Percentiles rank a stretch among this genome's conserved stretches.
Conservation (phyloP, 2,113 vertebrate species). For the Carassius gibelio region DNA sequence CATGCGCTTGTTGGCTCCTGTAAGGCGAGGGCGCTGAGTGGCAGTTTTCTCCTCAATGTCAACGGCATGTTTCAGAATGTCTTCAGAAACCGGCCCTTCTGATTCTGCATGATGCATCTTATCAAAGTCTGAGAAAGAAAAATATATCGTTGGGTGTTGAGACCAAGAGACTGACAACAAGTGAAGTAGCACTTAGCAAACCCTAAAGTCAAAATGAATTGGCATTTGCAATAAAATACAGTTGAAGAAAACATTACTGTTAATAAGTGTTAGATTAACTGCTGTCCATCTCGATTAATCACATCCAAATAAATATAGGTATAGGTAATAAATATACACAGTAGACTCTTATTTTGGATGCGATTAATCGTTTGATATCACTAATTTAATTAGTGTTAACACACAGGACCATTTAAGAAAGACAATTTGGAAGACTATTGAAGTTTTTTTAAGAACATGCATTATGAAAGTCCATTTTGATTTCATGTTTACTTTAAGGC, state of each 20-base stretch:
- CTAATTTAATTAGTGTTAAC: no score
- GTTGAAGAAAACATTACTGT: no score
- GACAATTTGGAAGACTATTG: background rate
- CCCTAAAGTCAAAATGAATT: background rate
- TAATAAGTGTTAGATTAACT: no score
- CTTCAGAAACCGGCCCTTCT: conserved; percentile 53
- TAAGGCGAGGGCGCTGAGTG: conserved; percentile 74
- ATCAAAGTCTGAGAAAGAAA: conserved; percentile 40
- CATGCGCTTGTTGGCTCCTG: conserved; percentile 87
- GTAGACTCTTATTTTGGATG: no score
- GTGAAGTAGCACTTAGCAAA: background rate
- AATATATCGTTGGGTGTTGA: background rate
- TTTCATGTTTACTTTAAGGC: no score
- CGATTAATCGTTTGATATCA: no score
- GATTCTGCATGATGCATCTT: conserved; percentile 44
- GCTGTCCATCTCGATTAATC: no score
- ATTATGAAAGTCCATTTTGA: background rate
- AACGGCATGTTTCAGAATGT: conserved; percentile 43
- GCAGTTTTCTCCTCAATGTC: conserved; percentile 63
- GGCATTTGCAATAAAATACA: no score
- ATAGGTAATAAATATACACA: no score
- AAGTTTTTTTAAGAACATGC: background rate
- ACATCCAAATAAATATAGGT: no score
- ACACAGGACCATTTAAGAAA: background rate
- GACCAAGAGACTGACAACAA: background rate